phyloP scores from a whole-genome alignment of 2,888 invertebrate species.

The Buathra laborator region DNA sequence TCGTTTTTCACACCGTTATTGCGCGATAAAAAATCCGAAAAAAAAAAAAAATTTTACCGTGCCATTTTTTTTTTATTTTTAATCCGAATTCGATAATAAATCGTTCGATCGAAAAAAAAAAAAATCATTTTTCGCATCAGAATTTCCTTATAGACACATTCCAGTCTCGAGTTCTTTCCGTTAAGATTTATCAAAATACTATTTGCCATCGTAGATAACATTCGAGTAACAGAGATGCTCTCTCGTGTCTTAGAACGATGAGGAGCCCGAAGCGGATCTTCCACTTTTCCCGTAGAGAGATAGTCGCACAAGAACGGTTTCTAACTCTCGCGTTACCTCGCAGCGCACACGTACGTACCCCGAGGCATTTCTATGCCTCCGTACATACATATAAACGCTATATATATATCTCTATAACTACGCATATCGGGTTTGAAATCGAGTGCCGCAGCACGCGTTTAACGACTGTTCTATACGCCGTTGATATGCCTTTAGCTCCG shows the following conservation, averaged over 20 bases:
- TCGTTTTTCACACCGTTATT: background rate
- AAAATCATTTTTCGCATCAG: background rate
- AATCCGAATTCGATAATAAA: no score
- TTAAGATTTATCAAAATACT: slow-evolving; percentile 35
- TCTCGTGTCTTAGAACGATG: background rate
- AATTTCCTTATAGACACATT: background rate
- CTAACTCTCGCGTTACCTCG: slow-evolving; percentile 33
- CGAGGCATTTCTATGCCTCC: slow-evolving; percentile 9
- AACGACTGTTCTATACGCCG: background rate
- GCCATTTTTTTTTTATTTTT: no score
- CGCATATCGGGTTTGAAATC: slow-evolving; percentile 39
- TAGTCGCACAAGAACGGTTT: slow-evolving; percentile 22
- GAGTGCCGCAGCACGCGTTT: slow-evolving; percentile 22
- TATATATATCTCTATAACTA: background rate
- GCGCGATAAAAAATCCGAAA: no score
- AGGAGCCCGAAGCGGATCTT: slow-evolving; percentile 35
- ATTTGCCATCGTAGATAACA: slow-evolving; percentile 32
- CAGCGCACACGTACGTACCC: slow-evolving; percentile 23
- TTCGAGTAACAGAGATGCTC: slow-evolving; percentile 14
- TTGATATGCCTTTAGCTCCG: background rate
- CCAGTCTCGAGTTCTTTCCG: slow-evolving; percentile 35
- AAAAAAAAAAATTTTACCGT: no score
- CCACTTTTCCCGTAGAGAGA: slow-evolving; percentile 42
- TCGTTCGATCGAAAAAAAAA: no score
- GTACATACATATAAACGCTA: background rate